phyloP scores from a whole-genome alignment of 30 jellyfish, hydroid and myxozoan species.

The Aurelia aurita complex sp. Pacific region DNA sequence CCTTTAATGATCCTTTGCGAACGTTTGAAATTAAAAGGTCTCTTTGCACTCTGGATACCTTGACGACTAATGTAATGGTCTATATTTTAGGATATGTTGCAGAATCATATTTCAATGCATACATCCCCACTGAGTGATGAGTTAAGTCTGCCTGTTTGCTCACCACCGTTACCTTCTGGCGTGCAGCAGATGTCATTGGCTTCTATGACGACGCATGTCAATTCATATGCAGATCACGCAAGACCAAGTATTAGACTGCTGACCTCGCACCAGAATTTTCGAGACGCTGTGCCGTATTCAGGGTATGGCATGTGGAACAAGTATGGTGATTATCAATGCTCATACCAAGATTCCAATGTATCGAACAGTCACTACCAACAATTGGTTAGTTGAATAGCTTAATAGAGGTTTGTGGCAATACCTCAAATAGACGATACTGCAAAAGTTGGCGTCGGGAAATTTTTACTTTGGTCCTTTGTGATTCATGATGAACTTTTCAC shows the following conservation, averaged over 20 bases:
- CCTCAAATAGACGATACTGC: too few species aligned
- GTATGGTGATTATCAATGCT: slow-evolving; percentile 45
- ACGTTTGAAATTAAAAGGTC: background rate
- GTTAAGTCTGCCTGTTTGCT: slow-evolving; percentile 64
- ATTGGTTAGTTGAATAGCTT: slow-evolving; percentile 30
- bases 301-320: slow-evolving; percentile 49
- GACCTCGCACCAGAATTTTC: slow-evolving; percentile 32
- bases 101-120: slow-evolving; percentile 46
- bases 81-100: slow-evolving; percentile 53
- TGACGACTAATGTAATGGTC: background rate
- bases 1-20: background rate
- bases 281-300: slow-evolving; percentile 46
- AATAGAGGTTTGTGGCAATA: too few species aligned
- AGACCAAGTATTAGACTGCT: slow-evolving; percentile 31
- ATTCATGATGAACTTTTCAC: too few species aligned
- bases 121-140: slow-evolving; percentile 64
- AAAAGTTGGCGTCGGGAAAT: too few species aligned
- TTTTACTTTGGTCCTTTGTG: too few species aligned
- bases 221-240: slow-evolving; percentile 17
- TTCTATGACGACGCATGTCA: slow-evolving; percentile 17
- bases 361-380: slow-evolving; percentile 40
- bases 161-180: slow-evolving; percentile 60
- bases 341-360: slow-evolving; percentile 23
- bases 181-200: slow-evolving; percentile 18
- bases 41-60: background rate